These are phyloP conservation scores for Neodiprion pinetum DNA, from an alignment of 1,140 invertebrate species.

Conservation along the genomic window DNA sequence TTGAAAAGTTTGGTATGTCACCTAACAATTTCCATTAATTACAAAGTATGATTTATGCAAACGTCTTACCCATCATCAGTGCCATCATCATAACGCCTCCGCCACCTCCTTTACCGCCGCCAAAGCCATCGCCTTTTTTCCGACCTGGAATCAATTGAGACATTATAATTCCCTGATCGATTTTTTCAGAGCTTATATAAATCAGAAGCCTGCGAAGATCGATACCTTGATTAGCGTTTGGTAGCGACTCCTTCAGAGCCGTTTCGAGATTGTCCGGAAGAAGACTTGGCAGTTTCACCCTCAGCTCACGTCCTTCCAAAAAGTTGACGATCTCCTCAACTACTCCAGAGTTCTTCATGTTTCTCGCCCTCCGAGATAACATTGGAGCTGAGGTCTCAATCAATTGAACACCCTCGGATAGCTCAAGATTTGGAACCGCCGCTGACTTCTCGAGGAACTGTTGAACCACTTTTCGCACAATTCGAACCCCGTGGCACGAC, in stretches of 20 bases:
- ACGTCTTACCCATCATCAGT: constrained; percentile 73
- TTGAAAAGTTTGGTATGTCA: too few species aligned
- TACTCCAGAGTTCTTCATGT: constrained; percentile 61
- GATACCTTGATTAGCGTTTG: constrained; percentile 39
- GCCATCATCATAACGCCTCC: constrained; percentile 68
- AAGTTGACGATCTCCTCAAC: constrained; percentile 69
- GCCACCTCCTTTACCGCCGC: constrained; percentile 57
- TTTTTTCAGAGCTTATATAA: too few species aligned
- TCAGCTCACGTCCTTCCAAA: constrained; percentile 72
- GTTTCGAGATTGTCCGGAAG: constrained; percentile 48
- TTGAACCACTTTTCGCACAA: constrained; percentile 59
- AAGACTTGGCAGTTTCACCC: constrained; percentile 72
- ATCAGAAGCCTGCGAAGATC: not conserved
- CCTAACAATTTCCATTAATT: too few species aligned
- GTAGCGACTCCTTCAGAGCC: constrained; percentile 42
- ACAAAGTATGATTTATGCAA: too few species aligned
- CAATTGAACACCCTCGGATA: constrained; percentile 70
- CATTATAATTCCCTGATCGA: constrained; percentile 16
- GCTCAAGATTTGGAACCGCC: constrained; percentile 57
- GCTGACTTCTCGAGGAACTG: constrained; percentile 53
- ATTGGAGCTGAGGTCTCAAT: constrained; percentile 53
- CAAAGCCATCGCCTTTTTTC: constrained; percentile 31
- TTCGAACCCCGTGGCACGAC: constrained; percentile 60
- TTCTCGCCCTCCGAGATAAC: constrained; percentile 52
- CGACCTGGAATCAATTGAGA: constrained; percentile 13